Percentiles rank a stretch among this genome's conserved stretches.
Conservation (phyloP, 1,140 invertebrate genomes). For the Araneus ventricosus region DNA sequence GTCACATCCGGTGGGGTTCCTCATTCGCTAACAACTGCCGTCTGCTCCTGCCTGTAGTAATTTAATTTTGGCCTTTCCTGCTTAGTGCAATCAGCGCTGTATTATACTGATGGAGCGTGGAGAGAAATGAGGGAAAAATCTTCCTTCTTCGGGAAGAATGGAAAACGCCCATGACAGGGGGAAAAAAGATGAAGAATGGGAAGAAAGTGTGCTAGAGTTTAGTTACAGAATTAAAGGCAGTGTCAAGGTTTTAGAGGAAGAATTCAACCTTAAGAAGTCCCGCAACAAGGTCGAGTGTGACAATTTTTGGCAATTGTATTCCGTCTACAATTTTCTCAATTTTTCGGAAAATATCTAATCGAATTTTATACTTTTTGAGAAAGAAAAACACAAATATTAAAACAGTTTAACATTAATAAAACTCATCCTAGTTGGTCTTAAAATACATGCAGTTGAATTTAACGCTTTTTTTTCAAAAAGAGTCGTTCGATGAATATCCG, state of each 20-base stretch:
- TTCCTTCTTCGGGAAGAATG: slow-evolving; percentile 5
- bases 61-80: slow-evolving; percentile 72
- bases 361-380: no score
- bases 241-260: no score
- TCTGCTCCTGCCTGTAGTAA: slow-evolving; percentile 45
- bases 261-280: background rate
- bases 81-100: slow-evolving; percentile 67
- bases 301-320: background rate
- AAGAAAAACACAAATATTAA: no score
- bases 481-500: no score
- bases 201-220: background rate
- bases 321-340: no score
- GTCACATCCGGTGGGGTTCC: slow-evolving; percentile 65
- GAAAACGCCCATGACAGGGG: background rate
- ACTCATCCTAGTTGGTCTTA: no score
- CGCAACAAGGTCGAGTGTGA: background rate
- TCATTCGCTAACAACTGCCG: slow-evolving; percentile 57
- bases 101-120: slow-evolving; percentile 40
- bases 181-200: background rate
- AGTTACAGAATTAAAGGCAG: no score
- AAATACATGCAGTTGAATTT: no score
- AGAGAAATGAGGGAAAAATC: slow-evolving; percentile 1
- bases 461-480: no score
- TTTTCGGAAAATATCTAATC: no score
- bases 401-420: no score